Evolutionary conservation across 1,140 invertebrate genomes (phyloP).

Genomic region (Aphis gossypii): DNA sequence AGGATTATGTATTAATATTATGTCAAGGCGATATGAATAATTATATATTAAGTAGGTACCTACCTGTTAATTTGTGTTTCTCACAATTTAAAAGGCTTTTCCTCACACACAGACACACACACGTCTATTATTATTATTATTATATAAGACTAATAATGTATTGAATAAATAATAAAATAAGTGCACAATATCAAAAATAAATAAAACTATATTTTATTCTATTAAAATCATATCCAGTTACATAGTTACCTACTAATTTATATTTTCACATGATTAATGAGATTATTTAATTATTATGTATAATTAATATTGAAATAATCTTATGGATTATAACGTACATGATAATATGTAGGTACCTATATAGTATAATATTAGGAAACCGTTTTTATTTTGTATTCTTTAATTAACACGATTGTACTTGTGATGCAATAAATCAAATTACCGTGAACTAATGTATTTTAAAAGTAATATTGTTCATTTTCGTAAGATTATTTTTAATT

Average conservation of each 20-base stretch:
- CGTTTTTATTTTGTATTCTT: not conserved
- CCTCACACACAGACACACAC: not conserved
- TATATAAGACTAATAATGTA: not conserved
- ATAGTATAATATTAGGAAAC: not conserved
- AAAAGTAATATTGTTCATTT: not conserved
- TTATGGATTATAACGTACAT: not conserved
- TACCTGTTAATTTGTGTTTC: not conserved
- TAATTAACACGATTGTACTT: not conserved
- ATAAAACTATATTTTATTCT: not conserved
- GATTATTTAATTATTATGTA: no score
- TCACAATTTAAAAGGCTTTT: not conserved
- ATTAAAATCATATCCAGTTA: not conserved
- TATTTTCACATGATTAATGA: not conserved
- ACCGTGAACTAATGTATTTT: slow-evolving; percentile 30
- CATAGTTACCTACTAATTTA: not conserved
- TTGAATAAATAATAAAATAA: not conserved
- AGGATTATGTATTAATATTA: not conserved
- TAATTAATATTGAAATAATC: not conserved
- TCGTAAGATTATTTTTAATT: not conserved
- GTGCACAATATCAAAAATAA: not conserved
- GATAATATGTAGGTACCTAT: no score
- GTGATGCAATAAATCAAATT: slow-evolving; percentile 1
- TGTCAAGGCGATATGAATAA: not conserved
- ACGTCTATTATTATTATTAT: not conserved
- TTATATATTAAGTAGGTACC: not conserved